A percentile compares a stretch with the other conserved stretches of the same genome.
Conservation (phyloP, 2,888 invertebrate species). For the Oegoconia quadripuncta region DNA sequence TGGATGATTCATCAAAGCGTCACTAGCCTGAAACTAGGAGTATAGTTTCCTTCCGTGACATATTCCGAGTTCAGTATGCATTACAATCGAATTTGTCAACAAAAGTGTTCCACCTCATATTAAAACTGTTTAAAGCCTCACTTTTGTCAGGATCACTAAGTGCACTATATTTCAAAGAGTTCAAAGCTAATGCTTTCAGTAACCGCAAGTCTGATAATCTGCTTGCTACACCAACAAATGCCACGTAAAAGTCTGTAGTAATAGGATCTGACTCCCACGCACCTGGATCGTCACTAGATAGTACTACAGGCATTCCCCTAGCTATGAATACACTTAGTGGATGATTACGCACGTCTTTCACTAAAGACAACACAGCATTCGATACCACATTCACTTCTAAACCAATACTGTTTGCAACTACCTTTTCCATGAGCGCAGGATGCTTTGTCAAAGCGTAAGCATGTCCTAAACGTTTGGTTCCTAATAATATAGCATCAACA, state of each 20-base stretch:
- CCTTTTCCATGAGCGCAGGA: slow-evolving; percentile 80
- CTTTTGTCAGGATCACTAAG: slow-evolving; percentile 67
- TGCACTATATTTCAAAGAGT: slow-evolving; percentile 85
- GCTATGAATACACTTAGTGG: slow-evolving; percentile 83
- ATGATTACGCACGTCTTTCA: slow-evolving; percentile 87
- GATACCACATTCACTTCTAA: slow-evolving; percentile 89
- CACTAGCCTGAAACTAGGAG: too few species aligned
- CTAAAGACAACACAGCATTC: slow-evolving; percentile 84
- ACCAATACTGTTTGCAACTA: slow-evolving; percentile 80
- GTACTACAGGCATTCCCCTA: slow-evolving; percentile 83
- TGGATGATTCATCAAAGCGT: too few species aligned
- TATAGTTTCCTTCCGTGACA: too few species aligned
- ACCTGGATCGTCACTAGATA: slow-evolving; percentile 89
- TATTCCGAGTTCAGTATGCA: too few species aligned
- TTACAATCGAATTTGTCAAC: too few species aligned
- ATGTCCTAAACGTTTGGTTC: slow-evolving; percentile 87
- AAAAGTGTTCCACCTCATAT: slow-evolving; percentile 78
- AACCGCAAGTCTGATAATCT: slow-evolving; percentile 82
- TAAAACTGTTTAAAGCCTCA: slow-evolving; percentile 73
- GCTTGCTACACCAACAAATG: slow-evolving; percentile 87
- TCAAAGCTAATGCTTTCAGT: slow-evolving; percentile 85
- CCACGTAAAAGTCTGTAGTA: slow-evolving; percentile 88
- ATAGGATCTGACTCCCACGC: slow-evolving; percentile 86
- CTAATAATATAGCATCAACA: slow-evolving; percentile 86
- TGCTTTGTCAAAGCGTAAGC: slow-evolving; percentile 87